phyloP scores from a whole-genome alignment of 2,888 invertebrate genomes.

The Sicus ferrugineus region DNA sequence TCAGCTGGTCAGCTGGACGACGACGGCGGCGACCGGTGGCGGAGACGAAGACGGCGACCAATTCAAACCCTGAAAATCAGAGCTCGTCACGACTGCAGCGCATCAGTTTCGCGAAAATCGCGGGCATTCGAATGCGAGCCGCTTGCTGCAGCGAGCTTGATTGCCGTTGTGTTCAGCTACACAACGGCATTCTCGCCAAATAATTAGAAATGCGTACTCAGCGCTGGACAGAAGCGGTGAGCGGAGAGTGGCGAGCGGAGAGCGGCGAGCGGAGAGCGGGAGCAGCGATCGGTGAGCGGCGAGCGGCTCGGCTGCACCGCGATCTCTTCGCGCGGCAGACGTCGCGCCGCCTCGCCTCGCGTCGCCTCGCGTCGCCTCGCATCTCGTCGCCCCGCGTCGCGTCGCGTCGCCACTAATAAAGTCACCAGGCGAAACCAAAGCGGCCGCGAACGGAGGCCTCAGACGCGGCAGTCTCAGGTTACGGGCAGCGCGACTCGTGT shows the following conservation, averaged over 20 bases:
- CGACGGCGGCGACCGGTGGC: neutral
- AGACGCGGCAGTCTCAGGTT: no score
- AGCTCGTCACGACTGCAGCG: neutral
- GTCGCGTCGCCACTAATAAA: constrained; percentile 42
- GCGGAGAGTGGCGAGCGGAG: no score
- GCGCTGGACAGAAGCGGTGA: constrained; percentile 38
- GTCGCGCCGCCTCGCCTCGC: no score
- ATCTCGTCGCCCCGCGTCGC: no score
- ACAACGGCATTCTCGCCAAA: constrained; percentile 10
- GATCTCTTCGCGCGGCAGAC: no score
- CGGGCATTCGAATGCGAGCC: no score
- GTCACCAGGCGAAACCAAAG: constrained; percentile 47
- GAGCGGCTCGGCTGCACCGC: no score
- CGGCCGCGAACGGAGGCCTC: constrained; percentile 18
- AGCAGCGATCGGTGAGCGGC: no score
- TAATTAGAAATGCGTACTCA: constrained; percentile 47
- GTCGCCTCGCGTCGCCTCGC: no score
- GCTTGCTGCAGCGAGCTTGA: no score
- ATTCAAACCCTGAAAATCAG: neutral
- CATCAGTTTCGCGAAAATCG: constrained; percentile 14
- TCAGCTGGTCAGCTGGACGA: constrained; percentile 5
- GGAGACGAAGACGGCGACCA: neutral
- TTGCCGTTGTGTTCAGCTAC: no score
- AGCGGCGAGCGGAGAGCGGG: no score
- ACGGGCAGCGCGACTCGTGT: neutral